Evolutionary conservation across 2,797 vertebrate genomes (phyloP).

Genomic region (Oreochromis mossambicus): DNA sequence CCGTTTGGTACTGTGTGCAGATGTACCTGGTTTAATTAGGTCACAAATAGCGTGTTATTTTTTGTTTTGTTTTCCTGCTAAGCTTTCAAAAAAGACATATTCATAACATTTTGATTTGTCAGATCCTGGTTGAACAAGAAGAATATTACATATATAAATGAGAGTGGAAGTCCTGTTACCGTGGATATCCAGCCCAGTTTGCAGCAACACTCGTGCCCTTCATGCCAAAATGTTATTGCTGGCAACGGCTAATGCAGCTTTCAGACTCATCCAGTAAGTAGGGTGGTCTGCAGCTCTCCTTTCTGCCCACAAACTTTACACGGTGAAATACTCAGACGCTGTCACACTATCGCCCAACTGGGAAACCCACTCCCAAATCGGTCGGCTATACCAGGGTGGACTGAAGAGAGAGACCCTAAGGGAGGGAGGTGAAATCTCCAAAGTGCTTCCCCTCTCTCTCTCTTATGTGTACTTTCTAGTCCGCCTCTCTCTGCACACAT

Average conservation of each 20-base stretch:
- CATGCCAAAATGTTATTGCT: constrained; percentile 2
- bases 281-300: constrained; percentile 4
- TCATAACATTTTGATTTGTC: neutral
- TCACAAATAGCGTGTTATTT: neutral
- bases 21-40: neutral
- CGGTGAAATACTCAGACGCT: neutral
- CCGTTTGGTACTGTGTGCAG: neutral
- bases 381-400: neutral
- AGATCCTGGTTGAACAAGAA: constrained; percentile 13
- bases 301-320: constrained; percentile 1
- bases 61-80: neutral
- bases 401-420: neutral
- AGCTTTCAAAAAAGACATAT: neutral
- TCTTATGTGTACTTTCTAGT: neutral
- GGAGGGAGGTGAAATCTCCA: neutral
- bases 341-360: neutral
- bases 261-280: neutral
- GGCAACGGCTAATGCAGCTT: neutral
- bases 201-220: neutral
- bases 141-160: constrained; percentile 14
- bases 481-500: constrained; percentile 6
- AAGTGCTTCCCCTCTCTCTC: neutral
- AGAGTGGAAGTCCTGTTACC: constrained; percentile 12
- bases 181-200: constrained; percentile 24
- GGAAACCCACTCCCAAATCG: neutral